These are phyloP conservation scores for Acrobasis repandana DNA, from an alignment of 2,888 invertebrate genomes.

Conservation along the genomic window DNA sequence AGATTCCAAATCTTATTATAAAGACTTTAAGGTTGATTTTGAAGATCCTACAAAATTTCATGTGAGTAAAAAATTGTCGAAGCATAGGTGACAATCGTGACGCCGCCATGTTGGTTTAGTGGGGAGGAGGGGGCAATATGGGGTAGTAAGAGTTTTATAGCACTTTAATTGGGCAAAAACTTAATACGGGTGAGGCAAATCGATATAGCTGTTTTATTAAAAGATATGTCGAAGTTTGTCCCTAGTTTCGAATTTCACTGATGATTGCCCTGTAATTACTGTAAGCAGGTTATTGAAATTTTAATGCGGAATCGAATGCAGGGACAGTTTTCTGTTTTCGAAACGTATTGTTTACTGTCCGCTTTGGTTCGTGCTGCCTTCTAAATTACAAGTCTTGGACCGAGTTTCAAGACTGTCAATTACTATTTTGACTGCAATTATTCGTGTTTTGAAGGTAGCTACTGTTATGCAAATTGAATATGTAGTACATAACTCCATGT, in stretches of 20 bases:
- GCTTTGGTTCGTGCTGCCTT: slow-evolving; percentile 8
- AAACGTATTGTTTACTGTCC: slow-evolving; percentile 12
- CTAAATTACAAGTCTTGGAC: slow-evolving; percentile 9
- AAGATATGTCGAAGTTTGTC: slow-evolving; percentile 43
- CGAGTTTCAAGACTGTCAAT: neutral
- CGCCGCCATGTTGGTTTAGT: slow-evolving; percentile 81
- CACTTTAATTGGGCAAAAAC: slow-evolving; percentile 77
- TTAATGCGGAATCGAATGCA: slow-evolving; percentile 27
- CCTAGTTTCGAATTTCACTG: slow-evolving; percentile 35
- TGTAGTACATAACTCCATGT: no score
- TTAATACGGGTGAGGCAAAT: slow-evolving; percentile 46
- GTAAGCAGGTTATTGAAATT: slow-evolving; percentile 30
- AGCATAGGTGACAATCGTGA: slow-evolving; percentile 76
- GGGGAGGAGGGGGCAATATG: slow-evolving; percentile 56
- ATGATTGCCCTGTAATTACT: slow-evolving; percentile 33
- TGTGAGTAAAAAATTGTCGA: slow-evolving; percentile 41
- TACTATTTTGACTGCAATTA: slow-evolving; percentile 10
- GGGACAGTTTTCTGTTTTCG: slow-evolving; percentile 15
- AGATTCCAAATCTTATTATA: slow-evolving; percentile 38
- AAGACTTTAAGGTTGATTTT: slow-evolving; percentile 36
- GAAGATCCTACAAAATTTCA: slow-evolving; percentile 20
- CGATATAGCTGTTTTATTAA: slow-evolving; percentile 69
- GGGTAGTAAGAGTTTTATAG: slow-evolving; percentile 77
- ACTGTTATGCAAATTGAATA: no score
- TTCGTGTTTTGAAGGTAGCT: neutral